Evolutionary conservation across 2,888 invertebrate species (phyloP), one percentile per base, ranked within the genome.

Genomic region (Meta bourneti): DNA sequence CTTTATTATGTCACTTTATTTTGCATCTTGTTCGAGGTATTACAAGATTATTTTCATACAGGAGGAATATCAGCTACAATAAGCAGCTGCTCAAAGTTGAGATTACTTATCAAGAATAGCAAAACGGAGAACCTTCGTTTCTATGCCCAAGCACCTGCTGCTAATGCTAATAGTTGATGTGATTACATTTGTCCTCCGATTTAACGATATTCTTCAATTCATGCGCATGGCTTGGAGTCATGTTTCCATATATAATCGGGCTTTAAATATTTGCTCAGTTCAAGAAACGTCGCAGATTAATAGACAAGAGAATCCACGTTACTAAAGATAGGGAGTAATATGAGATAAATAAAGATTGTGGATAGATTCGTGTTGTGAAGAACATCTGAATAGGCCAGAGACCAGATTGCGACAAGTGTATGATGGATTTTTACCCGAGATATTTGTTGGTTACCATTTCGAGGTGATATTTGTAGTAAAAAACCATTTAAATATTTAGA

Each of bases 51-150:
- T 87, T 80, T 72, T 52, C 34, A 34, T 4, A 72, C 54, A 71
- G 51, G 19, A 80, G 52, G 51, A 79, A 70, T 78, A 61, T 79
- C n/a, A 51, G 51, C 70, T n/a, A 49, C 34, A 71, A 49, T 83
- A 69, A 34, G 0, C 83, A 89, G 83, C 89, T 89, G 89, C 54
- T 70, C 72, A 83, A 89, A 89, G 89, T 71, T 54, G 34, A 54
- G 61, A 61, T 61, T 54, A 48, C 20, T 51, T 54, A 72, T 16
- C 51, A 11, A 19, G 11, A 34, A 77, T 81, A 70, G 81, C n/a
- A 13, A 70, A 51, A 87, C 34, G 79, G 54, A 87, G 79, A 80
- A 87, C n/a, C 69, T 19, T 69, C n/a, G 34, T 49, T 72, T 71
- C 69, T 20, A n/a, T 34, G 7, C 52, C 20, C 34, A 6, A n/a